A percentile compares a stretch with the other conserved stretches of the same genome.
Conservation (phyloP, 2,888 invertebrate genomes). For the Chrysomela aeneicollis region DNA sequence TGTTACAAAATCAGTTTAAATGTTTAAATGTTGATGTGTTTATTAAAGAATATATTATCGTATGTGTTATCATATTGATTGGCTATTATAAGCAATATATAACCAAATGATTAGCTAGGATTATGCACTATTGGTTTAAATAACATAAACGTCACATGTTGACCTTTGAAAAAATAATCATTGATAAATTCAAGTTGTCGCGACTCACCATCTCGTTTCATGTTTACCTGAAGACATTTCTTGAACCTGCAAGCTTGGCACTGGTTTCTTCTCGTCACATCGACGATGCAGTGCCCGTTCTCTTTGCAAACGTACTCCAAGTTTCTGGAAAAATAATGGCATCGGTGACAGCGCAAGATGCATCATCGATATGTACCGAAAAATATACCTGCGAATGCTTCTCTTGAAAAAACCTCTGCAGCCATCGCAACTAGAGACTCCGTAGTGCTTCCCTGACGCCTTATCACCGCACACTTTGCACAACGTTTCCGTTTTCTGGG, state of each 20-base stretch:
- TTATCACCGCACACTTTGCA: constrained; percentile 92
- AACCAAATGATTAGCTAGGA: no score
- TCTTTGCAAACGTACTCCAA: constrained; percentile 93
- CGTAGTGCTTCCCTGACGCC: constrained; percentile 88
- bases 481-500: constrained; percentile 68
- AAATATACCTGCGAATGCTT: constrained; percentile 79
- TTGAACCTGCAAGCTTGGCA: constrained; percentile 94
- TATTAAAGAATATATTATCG: no score
- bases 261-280: constrained; percentile 91
- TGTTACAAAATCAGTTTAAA: no score
- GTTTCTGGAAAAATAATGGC: constrained; percentile 67
- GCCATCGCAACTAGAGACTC: constrained; percentile 87
- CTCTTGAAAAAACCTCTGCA: constrained; percentile 95
- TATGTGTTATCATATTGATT: no score
- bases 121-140: no score
- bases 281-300: constrained; percentile 85
- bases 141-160: no score
- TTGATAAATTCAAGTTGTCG: no score
- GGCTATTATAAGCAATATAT: no score
- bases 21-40: no score
- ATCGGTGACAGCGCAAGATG: background rate
- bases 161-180: no score
- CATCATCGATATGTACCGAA: background rate
- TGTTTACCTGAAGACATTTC: constrained; percentile 89
- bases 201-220: constrained; percentile 90